Conservation (phyloP, 2,797 vertebrate species). For the Schizopygopsis pylzovi region DNA sequence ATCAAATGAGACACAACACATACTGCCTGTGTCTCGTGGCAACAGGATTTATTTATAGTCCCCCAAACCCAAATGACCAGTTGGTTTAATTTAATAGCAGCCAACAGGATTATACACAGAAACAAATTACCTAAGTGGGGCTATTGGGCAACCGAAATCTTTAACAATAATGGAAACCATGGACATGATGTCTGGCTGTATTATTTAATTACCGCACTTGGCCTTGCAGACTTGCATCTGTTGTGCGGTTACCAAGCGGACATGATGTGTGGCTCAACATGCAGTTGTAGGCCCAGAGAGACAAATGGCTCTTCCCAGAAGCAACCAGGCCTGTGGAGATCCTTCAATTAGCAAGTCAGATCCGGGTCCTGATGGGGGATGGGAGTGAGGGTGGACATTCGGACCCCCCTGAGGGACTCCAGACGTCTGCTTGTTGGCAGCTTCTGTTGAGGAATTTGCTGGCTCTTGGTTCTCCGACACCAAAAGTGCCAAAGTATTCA, state of each 20-base stretch:
- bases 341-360: constrained; percentile 18
- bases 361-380: constrained; percentile 7
- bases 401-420: constrained; percentile 31
- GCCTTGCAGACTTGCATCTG: constrained; percentile 72
- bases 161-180: constrained; percentile 85
- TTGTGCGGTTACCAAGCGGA: constrained; percentile 70
- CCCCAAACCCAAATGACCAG: constrained; percentile 81
- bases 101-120: constrained; percentile 85
- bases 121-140: constrained; percentile 87
- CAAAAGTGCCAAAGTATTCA: constrained; percentile 24
- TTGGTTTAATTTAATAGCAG: constrained; percentile 85
- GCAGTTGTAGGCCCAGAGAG: constrained; percentile 68
- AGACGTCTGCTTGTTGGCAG: constrained; percentile 42
- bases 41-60: constrained; percentile 83
- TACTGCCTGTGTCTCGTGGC: constrained; percentile 73
- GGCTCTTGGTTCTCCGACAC: not conserved
- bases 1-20: constrained; percentile 81
- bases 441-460: constrained; percentile 37
- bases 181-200: constrained; percentile 81
- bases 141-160: constrained; percentile 80
- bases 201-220: constrained; percentile 81
- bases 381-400: not conserved
- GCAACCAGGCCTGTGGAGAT: constrained; percentile 18
- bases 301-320: constrained; percentile 39
- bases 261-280: constrained; percentile 72